A percentile compares a stretch with the other conserved stretches of the same genome.
Evolutionary conservation across 2,888 invertebrate genomes (phyloP).

Genomic region (Aspidapion aeneum): DNA sequence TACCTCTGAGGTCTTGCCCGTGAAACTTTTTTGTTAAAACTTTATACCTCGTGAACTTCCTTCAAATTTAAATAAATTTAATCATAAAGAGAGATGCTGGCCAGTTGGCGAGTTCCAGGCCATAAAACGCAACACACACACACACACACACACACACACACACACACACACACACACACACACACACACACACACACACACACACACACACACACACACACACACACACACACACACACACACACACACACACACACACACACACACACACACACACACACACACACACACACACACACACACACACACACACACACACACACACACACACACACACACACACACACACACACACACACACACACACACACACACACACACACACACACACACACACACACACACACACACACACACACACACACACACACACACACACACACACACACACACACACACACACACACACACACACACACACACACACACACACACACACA

Average conservation of each 20-base stretch:
- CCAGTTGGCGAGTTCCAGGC: too few relatives aligned
- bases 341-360: conserved; percentile 8
- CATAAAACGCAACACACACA: too few relatives aligned
- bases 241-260: conserved; percentile 8
- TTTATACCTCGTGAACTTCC: too few relatives aligned
- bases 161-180: conserved; percentile 8
- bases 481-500: conserved; percentile 8
- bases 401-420: conserved; percentile 8
- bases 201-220: conserved; percentile 8
- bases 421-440: conserved; percentile 7
- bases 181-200: conserved; percentile 8
- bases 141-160: conserved; percentile 8
- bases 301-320: conserved; percentile 8
- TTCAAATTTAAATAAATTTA: too few relatives aligned
- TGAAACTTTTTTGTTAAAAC: too few relatives aligned
- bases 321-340: conserved; percentile 8
- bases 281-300: conserved; percentile 8
- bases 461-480: conserved; percentile 7
- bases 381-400: conserved; percentile 8
- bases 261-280: conserved; percentile 8
- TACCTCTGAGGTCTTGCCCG: too few relatives aligned
- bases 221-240: conserved; percentile 8
- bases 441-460: conserved; percentile 8
- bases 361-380: conserved; percentile 7
- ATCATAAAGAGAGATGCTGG: too few relatives aligned